Evolutionary conservation across 2,888 invertebrate species (phyloP), one percentile per base, ranked within the genome.

Genomic region (Ecliptopera silaceata): DNA sequence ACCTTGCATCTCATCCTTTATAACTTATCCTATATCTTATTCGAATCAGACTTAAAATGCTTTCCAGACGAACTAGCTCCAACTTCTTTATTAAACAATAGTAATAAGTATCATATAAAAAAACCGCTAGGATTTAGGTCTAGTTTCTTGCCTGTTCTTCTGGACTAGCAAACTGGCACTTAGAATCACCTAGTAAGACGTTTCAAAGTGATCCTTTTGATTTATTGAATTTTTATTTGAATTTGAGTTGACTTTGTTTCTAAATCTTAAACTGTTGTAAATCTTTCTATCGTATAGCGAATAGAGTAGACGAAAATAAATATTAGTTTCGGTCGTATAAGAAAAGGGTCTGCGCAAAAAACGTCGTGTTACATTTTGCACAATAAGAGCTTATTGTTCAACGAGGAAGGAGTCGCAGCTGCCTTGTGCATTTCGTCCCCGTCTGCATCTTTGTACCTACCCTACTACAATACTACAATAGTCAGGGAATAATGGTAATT

Each of bases 391-490:
- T 74, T 65, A 84, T 88, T 90, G 86, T 90, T 87, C 79, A 83
- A 84, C 81, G 82, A 86, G 86, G 84, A 86, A 84, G 85, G 83
- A 77, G 80, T 59, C 66, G 77, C 91, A 91, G 91, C 91, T 91
- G 91, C 90, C 80, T 87, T 86, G 86, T 88, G 88, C 88, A 88
- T 79, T 80, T 72, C 82, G 83, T 83, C 85, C 87, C 88, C 86
- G 86, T 87, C 88, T 86, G 83, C 86, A 88, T 89, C 86, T 86
- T 88, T 86, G 85, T 79, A 77, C 77, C 76, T 76, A 76, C 77
- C 67, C 64, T 39, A 61, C n/a, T n/a, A n/a, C n/a, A n/a, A n/a
- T n/a, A n/a, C n/a, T n/a, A 90, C 89, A 90, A 90, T 85, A 68
- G 80, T 61, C 57, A 45, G 64, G 66, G 78, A 84, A 89, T 90